phyloP scores from a whole-genome alignment of 1,140 invertebrate genomes.

The Melipona quadrifasciata region DNA sequence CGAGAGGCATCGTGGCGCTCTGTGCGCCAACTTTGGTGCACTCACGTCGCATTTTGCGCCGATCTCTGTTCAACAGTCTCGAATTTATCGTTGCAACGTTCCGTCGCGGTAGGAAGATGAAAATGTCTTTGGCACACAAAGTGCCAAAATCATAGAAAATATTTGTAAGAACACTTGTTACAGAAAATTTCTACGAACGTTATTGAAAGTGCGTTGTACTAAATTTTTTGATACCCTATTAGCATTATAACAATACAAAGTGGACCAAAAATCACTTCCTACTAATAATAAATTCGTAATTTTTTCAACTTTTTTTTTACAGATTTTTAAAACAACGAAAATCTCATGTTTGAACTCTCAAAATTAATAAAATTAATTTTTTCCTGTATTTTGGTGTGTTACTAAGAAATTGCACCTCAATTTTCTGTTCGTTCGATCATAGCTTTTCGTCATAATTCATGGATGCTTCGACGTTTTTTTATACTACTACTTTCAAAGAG shows the following conservation, averaged over 20 bases:
- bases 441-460: background rate
- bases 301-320: too few relatives aligned
- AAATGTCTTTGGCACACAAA: background rate
- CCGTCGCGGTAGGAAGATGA: background rate
- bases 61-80: background rate
- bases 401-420: background rate
- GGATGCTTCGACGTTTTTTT: background rate
- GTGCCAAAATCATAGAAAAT: background rate
- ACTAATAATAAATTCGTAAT: too few relatives aligned
- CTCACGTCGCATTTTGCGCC: background rate
- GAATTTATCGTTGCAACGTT: background rate
- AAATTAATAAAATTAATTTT: too few relatives aligned
- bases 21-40: background rate
- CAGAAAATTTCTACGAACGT: background rate
- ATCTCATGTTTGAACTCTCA: too few relatives aligned
- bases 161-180: background rate
- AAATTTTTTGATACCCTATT: background rate
- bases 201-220: background rate
- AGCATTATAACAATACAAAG: background rate
- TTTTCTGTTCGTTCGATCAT: background rate
- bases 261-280: too few relatives aligned
- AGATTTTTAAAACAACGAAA: too few relatives aligned
- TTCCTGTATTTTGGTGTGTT: too few relatives aligned
- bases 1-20: background rate
- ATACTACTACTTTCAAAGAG: background rate